These are phyloP conservation scores for Mesocentrotus franciscanus DNA, from an alignment of 53 echinoderm and acorn worm species.

Conservation along the genomic window DNA sequence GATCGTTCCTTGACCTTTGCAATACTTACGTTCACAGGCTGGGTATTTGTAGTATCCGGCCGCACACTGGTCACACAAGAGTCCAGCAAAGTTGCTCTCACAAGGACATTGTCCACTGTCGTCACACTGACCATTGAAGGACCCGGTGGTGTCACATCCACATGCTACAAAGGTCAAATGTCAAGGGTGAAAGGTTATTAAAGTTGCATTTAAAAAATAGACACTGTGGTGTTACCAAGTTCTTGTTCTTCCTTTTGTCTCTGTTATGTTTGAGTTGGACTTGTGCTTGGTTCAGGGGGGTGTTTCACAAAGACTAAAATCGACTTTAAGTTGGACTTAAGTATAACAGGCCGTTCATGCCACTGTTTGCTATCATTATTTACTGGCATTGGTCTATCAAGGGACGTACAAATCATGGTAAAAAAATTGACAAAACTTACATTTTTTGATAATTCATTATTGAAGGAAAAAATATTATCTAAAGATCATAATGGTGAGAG, in stretches of 20 bases:
- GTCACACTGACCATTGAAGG: slow-evolving; percentile 69
- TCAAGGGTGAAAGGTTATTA: neutral
- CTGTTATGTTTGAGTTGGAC: neutral
- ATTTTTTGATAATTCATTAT: too few species aligned
- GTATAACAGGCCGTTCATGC: too few species aligned
- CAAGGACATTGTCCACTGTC: slow-evolving; percentile 92
- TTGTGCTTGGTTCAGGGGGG: too few species aligned
- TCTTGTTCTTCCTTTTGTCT: neutral
- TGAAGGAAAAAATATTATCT: too few species aligned
- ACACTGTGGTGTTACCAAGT: neutral
- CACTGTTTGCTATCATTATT: too few species aligned
- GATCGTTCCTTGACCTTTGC: too few species aligned
- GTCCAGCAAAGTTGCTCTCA: slow-evolving; percentile 76
- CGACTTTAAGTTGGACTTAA: too few species aligned
- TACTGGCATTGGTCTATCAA: too few species aligned
- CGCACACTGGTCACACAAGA: slow-evolving; percentile 84
- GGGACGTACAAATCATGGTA: too few species aligned
- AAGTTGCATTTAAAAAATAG: neutral
- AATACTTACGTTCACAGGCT: slow-evolving; percentile 87
- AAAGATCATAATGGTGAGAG: too few species aligned
- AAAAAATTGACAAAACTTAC: too few species aligned
- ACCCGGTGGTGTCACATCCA: slow-evolving; percentile 80
- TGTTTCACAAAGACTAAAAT: too few species aligned
- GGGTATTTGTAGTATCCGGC: slow-evolving; percentile 91
- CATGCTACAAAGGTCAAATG: slow-evolving; percentile 74